phyloP scores from a whole-genome alignment of 2,113 vertebrate species.

The Buteo buteo region DNA sequence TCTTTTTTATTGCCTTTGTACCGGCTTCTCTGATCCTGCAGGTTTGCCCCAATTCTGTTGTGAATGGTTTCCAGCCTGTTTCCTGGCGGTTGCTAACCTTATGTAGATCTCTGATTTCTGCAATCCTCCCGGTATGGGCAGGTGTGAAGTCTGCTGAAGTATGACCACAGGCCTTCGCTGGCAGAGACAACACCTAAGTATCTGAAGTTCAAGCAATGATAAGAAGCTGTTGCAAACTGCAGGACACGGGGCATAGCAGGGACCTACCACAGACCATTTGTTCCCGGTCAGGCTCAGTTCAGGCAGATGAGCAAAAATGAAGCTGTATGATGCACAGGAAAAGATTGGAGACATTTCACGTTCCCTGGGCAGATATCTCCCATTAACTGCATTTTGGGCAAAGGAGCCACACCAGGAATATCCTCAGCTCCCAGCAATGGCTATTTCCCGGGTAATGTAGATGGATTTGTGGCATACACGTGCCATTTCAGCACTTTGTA shows the following conservation, averaged over 20 bases:
- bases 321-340: neutral
- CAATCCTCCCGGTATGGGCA: neutral
- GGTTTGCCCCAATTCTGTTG: neutral
- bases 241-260: neutral
- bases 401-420: neutral
- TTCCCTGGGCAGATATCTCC: neutral
- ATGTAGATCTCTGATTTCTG: neutral
- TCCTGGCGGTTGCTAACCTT: neutral
- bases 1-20: neutral
- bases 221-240: neutral
- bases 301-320: neutral
- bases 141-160: neutral
- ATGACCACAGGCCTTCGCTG: neutral
- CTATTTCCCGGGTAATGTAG: neutral
- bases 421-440: neutral
- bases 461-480: neutral
- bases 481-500: neutral
- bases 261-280: neutral
- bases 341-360: neutral
- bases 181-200: neutral
- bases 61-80: neutral
- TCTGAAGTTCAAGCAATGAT: neutral
- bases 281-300: neutral
- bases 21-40: neutral
- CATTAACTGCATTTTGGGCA: neutral